These are phyloP conservation scores for Neocrepidodera transversa DNA, from an alignment of 2,888 invertebrate genomes.

Conservation along the genomic window DNA sequence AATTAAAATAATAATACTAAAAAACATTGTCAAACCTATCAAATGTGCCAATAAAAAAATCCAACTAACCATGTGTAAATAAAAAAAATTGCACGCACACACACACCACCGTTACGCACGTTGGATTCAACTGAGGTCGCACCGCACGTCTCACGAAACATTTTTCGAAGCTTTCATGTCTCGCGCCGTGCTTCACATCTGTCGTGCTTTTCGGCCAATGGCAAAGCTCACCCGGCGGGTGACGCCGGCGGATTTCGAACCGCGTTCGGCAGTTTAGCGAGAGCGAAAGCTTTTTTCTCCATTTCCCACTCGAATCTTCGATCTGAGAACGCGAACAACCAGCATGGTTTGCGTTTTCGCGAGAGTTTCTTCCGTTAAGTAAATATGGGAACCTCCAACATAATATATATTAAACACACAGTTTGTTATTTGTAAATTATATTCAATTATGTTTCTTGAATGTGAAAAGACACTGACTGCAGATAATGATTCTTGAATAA, in stretches of 20 bases:
- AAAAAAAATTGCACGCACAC: conserved; percentile 57
- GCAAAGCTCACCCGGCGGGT: conserved; percentile 43
- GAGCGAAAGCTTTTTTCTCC: conserved; percentile 36
- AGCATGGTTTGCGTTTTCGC: conserved; percentile 5
- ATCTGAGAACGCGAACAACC: conserved; percentile 5
- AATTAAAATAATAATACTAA: conserved; percentile 10
- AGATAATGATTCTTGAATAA: too few relatives aligned
- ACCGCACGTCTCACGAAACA: conserved; percentile 49
- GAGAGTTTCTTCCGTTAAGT: not conserved
- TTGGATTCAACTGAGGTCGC: conserved; percentile 58
- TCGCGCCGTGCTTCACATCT: conserved; percentile 59
- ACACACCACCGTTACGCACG: conserved; percentile 58
- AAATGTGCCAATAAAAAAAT: conserved; percentile 28
- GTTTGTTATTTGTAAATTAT: too few relatives aligned
- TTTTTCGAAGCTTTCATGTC: conserved; percentile 58
- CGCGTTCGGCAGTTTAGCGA: conserved; percentile 22
- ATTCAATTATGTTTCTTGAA: too few relatives aligned
- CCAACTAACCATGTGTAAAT: conserved; percentile 60
- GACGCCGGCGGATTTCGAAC: conserved; percentile 41
- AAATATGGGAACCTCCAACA: not conserved
- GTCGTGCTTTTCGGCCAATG: conserved; percentile 59
- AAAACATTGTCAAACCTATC: conserved; percentile 23
- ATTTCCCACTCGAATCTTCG: conserved; percentile 31
- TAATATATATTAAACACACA: too few relatives aligned
- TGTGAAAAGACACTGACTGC: too few relatives aligned